Evolutionary conservation across 2,113 vertebrate species (phyloP).

Genomic region (Athene cunicularia): DNA sequence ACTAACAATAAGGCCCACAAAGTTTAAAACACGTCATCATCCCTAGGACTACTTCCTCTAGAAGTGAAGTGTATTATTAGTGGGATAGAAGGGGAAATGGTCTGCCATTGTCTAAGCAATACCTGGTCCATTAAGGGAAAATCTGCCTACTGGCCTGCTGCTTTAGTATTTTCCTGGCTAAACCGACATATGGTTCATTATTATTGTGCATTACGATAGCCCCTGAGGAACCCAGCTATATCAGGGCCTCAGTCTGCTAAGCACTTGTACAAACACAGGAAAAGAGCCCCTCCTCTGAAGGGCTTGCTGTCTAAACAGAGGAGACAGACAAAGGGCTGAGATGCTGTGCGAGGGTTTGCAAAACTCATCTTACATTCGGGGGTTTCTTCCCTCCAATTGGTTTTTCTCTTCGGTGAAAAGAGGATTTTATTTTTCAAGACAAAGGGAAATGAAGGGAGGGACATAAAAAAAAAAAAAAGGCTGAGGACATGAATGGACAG

Average conservation of each 20-base stretch:
- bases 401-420: not conserved
- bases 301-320: slow-evolving; percentile 56
- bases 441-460: not conserved
- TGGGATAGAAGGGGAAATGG: slow-evolving; percentile 8
- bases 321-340: slow-evolving; percentile 45
- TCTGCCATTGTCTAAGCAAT: slow-evolving; percentile 49
- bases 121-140: slow-evolving; percentile 47
- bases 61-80: not conserved
- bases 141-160: slow-evolving; percentile 13
- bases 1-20: not conserved
- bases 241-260: slow-evolving; percentile 47
- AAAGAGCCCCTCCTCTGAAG: slow-evolving; percentile 65
- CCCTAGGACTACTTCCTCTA: slow-evolving; percentile 49
- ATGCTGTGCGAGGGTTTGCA: not conserved
- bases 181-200: slow-evolving; percentile 36
- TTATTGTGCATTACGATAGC: slow-evolving; percentile 23
- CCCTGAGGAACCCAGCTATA: slow-evolving; percentile 43
- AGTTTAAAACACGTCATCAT: not conserved
- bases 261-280: slow-evolving; percentile 71
- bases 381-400: not conserved
- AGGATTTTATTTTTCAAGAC: not conserved
- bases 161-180: slow-evolving; percentile 42
- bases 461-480: not conserved
- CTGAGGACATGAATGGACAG: not conserved
- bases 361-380: not conserved